Conservation (phyloP, 2,113 vertebrate genomes). For the Leptosomus discolor region DNA sequence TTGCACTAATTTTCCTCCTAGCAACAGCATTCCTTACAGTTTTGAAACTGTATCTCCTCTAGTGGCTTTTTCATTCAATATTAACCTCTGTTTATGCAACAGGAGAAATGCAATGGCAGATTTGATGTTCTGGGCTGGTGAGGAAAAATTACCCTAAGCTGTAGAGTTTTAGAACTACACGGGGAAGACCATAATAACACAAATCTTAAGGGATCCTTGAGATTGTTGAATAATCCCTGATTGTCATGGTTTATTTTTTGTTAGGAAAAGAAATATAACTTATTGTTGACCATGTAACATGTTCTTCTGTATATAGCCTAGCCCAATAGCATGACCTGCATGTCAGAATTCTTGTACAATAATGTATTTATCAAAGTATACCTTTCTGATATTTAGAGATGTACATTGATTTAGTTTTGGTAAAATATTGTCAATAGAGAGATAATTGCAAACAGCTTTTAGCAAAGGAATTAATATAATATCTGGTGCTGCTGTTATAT, state of each 20-base stretch:
- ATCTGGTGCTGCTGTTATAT: conserved; percentile 85
- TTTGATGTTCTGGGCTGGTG: conserved; percentile 56
- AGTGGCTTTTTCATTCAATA: conserved; percentile 48
- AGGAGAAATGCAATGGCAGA: conserved; percentile 48
- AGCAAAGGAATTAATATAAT: conserved; percentile 80
- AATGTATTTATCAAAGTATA: conserved; percentile 73
- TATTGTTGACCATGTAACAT: conserved; percentile 56
- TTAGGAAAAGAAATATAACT: conserved; percentile 53
- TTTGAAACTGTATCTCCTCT: conserved; percentile 26
- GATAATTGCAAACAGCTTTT: conserved; percentile 74
- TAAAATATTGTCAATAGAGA: conserved; percentile 73
- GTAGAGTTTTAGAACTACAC: not conserved
- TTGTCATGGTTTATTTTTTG: conserved; percentile 56
- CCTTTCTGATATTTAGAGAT: conserved; percentile 82
- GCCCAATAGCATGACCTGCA: conserved; percentile 78
- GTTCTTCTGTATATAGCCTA: conserved; percentile 64
- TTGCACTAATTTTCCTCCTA: conserved; percentile 50
- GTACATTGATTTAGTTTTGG: conserved; percentile 80
- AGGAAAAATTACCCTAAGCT: conserved; percentile 34
- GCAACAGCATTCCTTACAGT: conserved; percentile 54
- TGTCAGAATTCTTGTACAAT: conserved; percentile 75
- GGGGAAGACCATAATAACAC: not conserved
- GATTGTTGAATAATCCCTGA: conserved; percentile 69
- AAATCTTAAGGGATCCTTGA: conserved; percentile 52
- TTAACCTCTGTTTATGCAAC: conserved; percentile 55